Base-by-base conservation (phyloP, 2,797 vertebrate species). In the Onychomys torridus region DNA sequence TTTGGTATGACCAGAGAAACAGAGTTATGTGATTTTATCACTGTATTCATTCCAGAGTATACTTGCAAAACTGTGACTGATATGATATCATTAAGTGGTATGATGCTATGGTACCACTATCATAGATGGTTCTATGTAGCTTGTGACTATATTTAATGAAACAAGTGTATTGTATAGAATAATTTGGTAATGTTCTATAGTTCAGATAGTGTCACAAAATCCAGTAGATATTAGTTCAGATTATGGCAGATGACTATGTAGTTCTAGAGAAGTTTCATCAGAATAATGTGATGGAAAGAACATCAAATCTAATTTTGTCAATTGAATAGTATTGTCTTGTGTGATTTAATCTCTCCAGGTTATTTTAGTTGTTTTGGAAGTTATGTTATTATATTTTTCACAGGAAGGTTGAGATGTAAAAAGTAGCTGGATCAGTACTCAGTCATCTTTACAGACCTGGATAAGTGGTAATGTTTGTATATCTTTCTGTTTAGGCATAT, bases 331-430 rank as follows among this genome's bases (percentile, higher is more conserved):
- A 40, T 27, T 63, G 10, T 49, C 25, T 85, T 85, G 27, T 89
- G 27, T 65, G 37, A 77, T 92, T 89, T 89, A 73, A 6, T 75
- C 19, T 87, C 9, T 71, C 90, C 27, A 32, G 23, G 77, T 97
- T 92, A 89, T 37, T 93, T 95, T 88, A 67, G 59, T 82, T 43
- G 59, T 91, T n/a, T 92, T 5, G 73, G 23, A 93, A 92, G 11
- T 71, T 52, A 49, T n/a, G 1, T 25, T 73, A 61, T 3, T 92
- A 27, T 49, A n/a, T 76, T 76, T 71, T 93, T 91, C 82, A 71
- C 69, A 71, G 69, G 8, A 71, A 71, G 69, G 19, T 19, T 71
- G 69, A 21, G n/a, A 37, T 37, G 10, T 37, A 17, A 37, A 71
- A 37, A 71, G 69, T 37, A 71, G 17, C 69, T 71, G 17, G 17